Evolutionary conservation across 2,888 invertebrate genomes (phyloP).

Genomic region (Xestia sexstrigata): DNA sequence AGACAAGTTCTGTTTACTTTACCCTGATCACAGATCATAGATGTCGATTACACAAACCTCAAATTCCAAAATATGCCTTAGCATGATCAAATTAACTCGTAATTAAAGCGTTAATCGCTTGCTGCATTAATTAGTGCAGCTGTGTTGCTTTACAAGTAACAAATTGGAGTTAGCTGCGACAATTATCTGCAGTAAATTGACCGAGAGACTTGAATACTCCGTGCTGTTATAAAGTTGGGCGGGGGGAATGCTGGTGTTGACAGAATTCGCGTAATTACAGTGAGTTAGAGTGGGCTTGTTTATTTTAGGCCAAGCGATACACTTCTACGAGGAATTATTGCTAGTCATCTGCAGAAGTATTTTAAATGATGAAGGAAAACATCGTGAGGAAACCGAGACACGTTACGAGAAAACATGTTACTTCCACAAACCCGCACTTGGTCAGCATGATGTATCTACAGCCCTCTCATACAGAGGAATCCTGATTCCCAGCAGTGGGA

Average conservation of each 20-base stretch:
- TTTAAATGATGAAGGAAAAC: neutral
- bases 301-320: constrained; percentile 18
- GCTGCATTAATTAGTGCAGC: constrained; percentile 60
- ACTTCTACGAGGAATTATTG: constrained; percentile 11
- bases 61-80: constrained; percentile 38
- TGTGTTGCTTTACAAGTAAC: constrained; percentile 50
- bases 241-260: constrained; percentile 34
- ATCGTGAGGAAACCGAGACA: neutral
- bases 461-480: no score
- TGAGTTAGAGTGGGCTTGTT: constrained; percentile 4
- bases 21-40: constrained; percentile 1
- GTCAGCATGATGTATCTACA: no score
- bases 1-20: neutral
- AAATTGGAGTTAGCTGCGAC: constrained; percentile 50
- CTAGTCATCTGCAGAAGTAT: neutral
- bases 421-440: neutral
- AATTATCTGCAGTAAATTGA: constrained; percentile 55
- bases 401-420: neutral
- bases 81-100: constrained; percentile 57
- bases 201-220: constrained; percentile 23
- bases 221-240: constrained; percentile 33
- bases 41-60: constrained; percentile 16
- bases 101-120: constrained; percentile 54
- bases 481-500: no score
- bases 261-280: constrained; percentile 31